Evolutionary conservation across 2,888 invertebrate species (phyloP), one percentile per base, ranked within the genome.

Genomic region (Phalera bucephala): DNA sequence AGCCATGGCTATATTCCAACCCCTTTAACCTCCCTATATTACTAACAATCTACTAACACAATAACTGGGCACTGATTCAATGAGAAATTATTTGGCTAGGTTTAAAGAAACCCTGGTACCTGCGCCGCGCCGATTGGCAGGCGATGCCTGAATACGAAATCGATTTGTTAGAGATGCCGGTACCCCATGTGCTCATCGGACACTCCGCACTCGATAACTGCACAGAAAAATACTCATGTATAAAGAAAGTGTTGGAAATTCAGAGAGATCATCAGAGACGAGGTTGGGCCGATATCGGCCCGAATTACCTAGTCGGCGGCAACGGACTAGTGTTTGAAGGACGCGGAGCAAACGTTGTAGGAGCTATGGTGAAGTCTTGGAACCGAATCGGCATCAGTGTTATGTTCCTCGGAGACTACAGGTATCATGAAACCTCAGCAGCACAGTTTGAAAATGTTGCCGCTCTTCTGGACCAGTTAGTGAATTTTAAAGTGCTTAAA

Each of bases 91-190:
- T 68, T 68, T 62, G 58, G 51, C 43, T 72, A 87, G 87, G 74
- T 80, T 41, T 87, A 47, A 71, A 75, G 33, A 76, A 73, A 48
- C 37, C 65, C 12, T 89, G 89, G 89, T 88, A 80, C 66, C 65
- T 86, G 40, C 79, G 84, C 1, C 80, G 87, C 3, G 72, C 42
- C 10, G 78, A 83, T 36, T 88, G 87, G 87, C 83, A 83, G 48
- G 84, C 88, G 9, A 64, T 80, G 71, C 65, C 67, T 0, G 49
- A 71, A 0, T 80, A 80, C 50, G 45, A 35, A 2, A 49, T 67
- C 26, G 55, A 56, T 0, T 73, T 67, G 42, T 62, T 80, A 8
- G 40, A 60, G 1, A 47, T 81, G 4, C 87, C 87, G 0, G 50
- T 87, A 1, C 31, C 63, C 3, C 52, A 63, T 33, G 83, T 80